Evolutionary conservation across 2,797 vertebrate species (phyloP), one percentile per base, ranked within the genome.

Genomic region (Mormyrops boulengeri): DNA sequence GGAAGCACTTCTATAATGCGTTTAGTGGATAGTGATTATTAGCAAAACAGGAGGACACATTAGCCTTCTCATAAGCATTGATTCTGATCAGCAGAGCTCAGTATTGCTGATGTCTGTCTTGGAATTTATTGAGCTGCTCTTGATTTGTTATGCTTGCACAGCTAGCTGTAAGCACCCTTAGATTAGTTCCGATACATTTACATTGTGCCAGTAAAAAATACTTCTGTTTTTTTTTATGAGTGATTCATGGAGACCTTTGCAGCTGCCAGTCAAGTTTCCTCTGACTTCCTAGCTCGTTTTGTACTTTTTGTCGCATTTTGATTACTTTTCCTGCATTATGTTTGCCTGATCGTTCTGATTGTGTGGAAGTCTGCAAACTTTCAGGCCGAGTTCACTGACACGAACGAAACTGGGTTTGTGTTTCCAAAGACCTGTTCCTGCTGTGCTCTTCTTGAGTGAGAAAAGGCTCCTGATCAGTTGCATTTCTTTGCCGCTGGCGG

Each of bases 381-480:
- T 34, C 19, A 34, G 57, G 82, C 85, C n/a, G 55, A 90, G 60
- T 87, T 60, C 73, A 26, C 88, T 52, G 69, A 89, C 85, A 85
- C 8, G 14, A 17, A 30, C 9, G 11, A 77, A 77, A 17, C 73
- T 77, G 73, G 73, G 73, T 53, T 84, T 7, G 2, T 89, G 38
- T 41, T 41, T 47, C 44, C 26, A 66, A 66, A 50, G 60, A 52
- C 66, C 52, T 7, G n/a, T 5, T 47, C 38, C 12, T 49, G 73
- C 89, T 77, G 55, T 66, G 87, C 57, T 62, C 1, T 47, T 88
- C 41, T 88, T 44, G 38, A 88, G 38, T 62, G 53, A 19, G 41
- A 47, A 62, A 17, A 77, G 73, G 8, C 8, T 19, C 60, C 60
- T 62, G 60, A 62, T 62, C n/a, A 26, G 60, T 26, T 26, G 88